These are phyloP conservation scores for Poecilus cupreus DNA, from an alignment of 2,888 invertebrate genomes.

Conservation along the genomic window DNA sequence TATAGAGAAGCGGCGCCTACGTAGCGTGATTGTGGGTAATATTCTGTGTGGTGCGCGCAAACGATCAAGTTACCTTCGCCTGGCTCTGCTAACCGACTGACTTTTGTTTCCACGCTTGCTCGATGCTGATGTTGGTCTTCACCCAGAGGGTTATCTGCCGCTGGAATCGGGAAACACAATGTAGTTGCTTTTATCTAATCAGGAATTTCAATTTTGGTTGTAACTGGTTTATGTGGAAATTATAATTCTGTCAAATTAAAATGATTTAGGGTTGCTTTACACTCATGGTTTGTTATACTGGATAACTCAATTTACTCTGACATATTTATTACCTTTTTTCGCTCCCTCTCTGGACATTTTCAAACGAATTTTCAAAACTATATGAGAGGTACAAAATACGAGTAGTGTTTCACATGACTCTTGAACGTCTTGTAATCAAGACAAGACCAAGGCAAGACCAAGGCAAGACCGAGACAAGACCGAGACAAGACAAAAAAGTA, in stretches of 20 bases:
- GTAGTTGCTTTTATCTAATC: background rate
- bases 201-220: constrained; percentile 5
- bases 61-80: constrained; percentile 33
- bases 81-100: constrained; percentile 36
- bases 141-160: background rate
- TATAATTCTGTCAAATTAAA: constrained; percentile 19
- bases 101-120: constrained; percentile 10
- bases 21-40: constrained; percentile 56
- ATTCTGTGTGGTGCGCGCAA: constrained; percentile 35
- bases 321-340: background rate
- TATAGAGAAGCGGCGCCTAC: constrained; percentile 65
- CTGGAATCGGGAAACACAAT: background rate
- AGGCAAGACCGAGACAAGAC: too few relatives aligned
- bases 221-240: background rate
- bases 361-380: background rate
- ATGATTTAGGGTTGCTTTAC: background rate
- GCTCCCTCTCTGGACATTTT: background rate
- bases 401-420: too few relatives aligned
- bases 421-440: too few relatives aligned
- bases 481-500: too few relatives aligned
- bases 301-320: constrained; percentile 8
- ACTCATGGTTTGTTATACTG: background rate
- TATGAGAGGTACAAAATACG: too few relatives aligned
- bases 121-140: background rate
- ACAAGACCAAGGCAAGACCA: too few relatives aligned